phyloP scores from a whole-genome alignment of 2,113 vertebrate species.

The Muntiacus muntjak region DNA sequence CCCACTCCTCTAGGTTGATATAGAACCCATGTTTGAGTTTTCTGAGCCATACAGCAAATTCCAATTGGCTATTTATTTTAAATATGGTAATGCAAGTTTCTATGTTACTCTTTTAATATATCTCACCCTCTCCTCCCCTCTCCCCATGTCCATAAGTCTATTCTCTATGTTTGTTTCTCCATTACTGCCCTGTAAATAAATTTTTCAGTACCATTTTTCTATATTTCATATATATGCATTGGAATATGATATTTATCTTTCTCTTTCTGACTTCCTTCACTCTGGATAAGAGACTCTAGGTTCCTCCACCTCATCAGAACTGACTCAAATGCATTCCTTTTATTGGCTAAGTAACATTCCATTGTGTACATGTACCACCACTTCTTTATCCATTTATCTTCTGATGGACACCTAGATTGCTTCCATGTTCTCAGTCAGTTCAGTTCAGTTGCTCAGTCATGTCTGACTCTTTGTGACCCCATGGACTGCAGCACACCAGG shows the following conservation, averaged over 20 bases:
- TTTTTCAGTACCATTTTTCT: background rate
- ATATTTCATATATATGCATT: background rate
- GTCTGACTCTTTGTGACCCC: background rate
- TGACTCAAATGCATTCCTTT: background rate
- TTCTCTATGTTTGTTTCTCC: no score
- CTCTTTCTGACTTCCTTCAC: background rate
- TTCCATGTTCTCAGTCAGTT: background rate
- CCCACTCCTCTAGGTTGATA: background rate
- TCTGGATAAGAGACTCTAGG: background rate
- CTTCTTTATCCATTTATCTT: background rate
- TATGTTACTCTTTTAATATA: no score
- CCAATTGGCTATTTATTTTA: background rate
- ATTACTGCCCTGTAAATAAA: background rate
- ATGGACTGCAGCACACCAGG: fast-evolving
- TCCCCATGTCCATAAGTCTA: no score
- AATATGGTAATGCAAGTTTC: background rate
- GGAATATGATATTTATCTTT: background rate
- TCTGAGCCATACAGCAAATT: background rate
- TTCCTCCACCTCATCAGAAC: background rate
- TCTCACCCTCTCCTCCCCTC: no score
- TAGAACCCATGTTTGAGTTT: background rate
- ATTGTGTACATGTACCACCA: background rate
- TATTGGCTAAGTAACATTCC: background rate
- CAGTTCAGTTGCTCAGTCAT: background rate
- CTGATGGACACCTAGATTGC: background rate